These are phyloP conservation scores for Eptatretus burgeri DNA, from an alignment of 2,113 vertebrate species.

Conservation along the genomic window DNA sequence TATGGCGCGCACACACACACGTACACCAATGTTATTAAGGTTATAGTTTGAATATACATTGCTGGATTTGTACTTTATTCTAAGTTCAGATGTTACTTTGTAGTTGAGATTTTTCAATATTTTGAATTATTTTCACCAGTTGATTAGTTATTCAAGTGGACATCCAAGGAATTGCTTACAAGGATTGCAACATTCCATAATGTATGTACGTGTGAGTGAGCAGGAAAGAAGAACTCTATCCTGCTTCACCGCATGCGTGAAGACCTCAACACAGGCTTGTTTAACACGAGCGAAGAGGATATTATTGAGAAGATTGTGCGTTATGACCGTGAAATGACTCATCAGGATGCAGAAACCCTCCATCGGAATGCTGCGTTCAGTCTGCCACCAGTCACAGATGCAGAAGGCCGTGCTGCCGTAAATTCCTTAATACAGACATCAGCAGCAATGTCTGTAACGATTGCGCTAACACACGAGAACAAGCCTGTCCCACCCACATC, in stretches of 20 bases:
- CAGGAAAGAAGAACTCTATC: conserved; percentile 93
- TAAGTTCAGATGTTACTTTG: too few relatives aligned
- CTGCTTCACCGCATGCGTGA: conserved; percentile 89
- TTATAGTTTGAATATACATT: too few relatives aligned
- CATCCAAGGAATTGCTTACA: too few relatives aligned
- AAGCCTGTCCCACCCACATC: not conserved
- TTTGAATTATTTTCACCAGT: too few relatives aligned
- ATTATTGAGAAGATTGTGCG: conserved; percentile 98
- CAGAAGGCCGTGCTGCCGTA: not conserved
- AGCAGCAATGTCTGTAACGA: not conserved
- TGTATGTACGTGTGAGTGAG: too few relatives aligned
- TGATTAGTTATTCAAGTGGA: too few relatives aligned
- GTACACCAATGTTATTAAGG: too few relatives aligned
- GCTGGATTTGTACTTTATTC: too few relatives aligned
- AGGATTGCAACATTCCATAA: too few relatives aligned
- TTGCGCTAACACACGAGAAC: conserved; percentile 2
- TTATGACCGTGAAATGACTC: conserved; percentile 79
- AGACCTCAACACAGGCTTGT: conserved; percentile 67
- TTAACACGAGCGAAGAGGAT: conserved; percentile 90
- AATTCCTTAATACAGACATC: conserved; percentile 2
- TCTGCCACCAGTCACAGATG: not conserved
- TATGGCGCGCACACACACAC: too few relatives aligned
- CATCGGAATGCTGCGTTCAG: not conserved
- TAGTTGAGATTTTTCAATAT: too few relatives aligned
- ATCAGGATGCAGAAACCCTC: not conserved